A percentile compares a stretch with the other conserved stretches of the same genome.
Evolutionary conservation across 2,113 vertebrate species (phyloP).

Genomic region (Nesoenas mayeri): DNA sequence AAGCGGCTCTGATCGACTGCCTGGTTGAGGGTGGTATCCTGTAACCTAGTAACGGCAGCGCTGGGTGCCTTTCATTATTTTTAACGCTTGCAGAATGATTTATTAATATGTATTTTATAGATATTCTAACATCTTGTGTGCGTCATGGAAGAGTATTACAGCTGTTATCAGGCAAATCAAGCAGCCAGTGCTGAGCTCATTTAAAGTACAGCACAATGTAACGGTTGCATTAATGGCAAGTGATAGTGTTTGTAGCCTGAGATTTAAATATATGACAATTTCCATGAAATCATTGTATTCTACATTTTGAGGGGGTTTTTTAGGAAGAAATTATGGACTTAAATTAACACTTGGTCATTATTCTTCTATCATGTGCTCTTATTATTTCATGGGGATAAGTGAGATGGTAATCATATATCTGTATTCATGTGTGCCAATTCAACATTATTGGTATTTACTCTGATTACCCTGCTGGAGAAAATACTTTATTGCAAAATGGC

Average conservation of each 20-base stretch:
- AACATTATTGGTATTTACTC: not conserved
- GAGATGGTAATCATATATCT: not conserved
- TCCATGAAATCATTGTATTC: not conserved
- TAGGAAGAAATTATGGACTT: not conserved
- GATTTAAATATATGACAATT: not conserved
- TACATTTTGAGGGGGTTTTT: not conserved
- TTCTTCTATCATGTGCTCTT: not conserved
- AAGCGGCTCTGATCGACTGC: not conserved
- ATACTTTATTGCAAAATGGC: not conserved
- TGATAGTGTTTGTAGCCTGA: not conserved
- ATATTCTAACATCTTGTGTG: not conserved
- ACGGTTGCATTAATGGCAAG: not conserved
- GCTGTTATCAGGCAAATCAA: not conserved
- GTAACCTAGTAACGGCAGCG: not conserved
- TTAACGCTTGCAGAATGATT: not conserved
- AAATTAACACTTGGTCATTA: not conserved
- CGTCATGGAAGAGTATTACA: not conserved
- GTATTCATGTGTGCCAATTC: not conserved
- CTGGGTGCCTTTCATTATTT: not conserved
- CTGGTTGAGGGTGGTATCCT: not conserved
- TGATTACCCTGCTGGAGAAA: constrained; percentile 2
- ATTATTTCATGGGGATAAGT: not conserved
- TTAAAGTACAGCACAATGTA: not conserved
- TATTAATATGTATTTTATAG: not conserved
- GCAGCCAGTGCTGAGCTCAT: not conserved